Base-by-base conservation (phyloP, 2,113 vertebrate genomes). In the Callithrix jacchus region DNA sequence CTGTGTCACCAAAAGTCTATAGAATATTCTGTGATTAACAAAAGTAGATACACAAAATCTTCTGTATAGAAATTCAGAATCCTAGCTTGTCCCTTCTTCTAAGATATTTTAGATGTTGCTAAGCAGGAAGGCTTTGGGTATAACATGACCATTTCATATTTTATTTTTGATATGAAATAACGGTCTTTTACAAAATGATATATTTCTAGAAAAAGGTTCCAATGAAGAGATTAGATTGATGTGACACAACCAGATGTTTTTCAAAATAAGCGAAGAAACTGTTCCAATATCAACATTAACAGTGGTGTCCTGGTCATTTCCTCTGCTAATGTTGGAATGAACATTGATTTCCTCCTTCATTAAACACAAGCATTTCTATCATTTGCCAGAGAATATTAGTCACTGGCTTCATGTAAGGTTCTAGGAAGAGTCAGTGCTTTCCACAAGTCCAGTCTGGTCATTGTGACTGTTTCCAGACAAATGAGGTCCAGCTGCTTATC, bases 291-390 rank as follows among this genome's bases (percentile, higher is more conserved):
- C 16, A 47, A 18, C 2, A 3, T 21, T 0, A 4, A 5, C 3
- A 1, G 0, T 12, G 42, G 5, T 1, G 2, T n/a, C 7, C 9
- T 0, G 5, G 32, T 2, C 20, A 0, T 42, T 20, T 35, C 23
- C 4, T 45, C 18, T 16, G 35, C 13, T 37, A 0, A 16, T 3
- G 74, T 1, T 20, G 18, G 12, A 23, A 1, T 6, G 21, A 13
- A 30, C 11, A 32, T 16, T 45, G 14, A 45, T 17, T 42, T 17
- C 16, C 37, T 30, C 68, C 27, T 70, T 35, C 42, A 0, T 45
- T 56, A 42, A 10, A 35, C 1, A 2, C 18, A 40, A 27, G 2
- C 0, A 0, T 16, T 49, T 17, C 23, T 13, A 0, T 13, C 25
- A 6, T 6, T 16, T 37, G 42, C 16, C 40, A 12, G 30, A 27